Base-by-base conservation (phyloP, 2,888 invertebrate species). In the Teleogryllus oceanicus region DNA sequence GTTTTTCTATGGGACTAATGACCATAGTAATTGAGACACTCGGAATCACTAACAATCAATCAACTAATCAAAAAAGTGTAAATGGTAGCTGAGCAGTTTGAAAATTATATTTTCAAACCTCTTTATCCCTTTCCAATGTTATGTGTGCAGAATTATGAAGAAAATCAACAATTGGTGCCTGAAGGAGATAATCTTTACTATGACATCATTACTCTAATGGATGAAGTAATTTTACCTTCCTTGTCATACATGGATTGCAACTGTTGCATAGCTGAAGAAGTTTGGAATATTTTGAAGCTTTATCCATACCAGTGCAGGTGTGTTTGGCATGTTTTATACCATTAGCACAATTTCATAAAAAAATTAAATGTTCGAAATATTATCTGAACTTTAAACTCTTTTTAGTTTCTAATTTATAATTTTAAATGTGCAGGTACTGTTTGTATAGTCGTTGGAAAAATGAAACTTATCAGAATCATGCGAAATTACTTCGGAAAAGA, bases 371-470 rank as follows among this genome's bases (percentile, higher is more conserved):
- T 74, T 74, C 11, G 18, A 5, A 20, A n/a, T 11, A 74, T 18
- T 74, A 10, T 74, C 1, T 74, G 5, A 74, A n/a, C 20, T 74
- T 11, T 2, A 74, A 74, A 16, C 74, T 74, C 8, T 74, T 18
- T 74, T 74, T 74, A n/a, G 74, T 74, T 20, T 3, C 74, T 20
- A 20, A 20, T 10, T 49, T 77, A 16, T 49, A 51, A 76, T 20
- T 21, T 81, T 62, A 49, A 49, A 80, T 80, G 78, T 81, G 80
- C 84, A 94, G 93, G 84, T 96, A 94, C 85, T 94, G 96, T 83
- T 89, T 99, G 82, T 99, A 99, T 87, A 94, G 95, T 0, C 92
- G 96, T 79, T 99, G 99, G 99, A 98, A 99, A 87, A 96, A 96
- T 85, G 96, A 97, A 80, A 92, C 94, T 0, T 93, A 93, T 83